phyloP scores from a whole-genome alignment of 1,140 invertebrate species.

The Andrena cerasifolii region DNA sequence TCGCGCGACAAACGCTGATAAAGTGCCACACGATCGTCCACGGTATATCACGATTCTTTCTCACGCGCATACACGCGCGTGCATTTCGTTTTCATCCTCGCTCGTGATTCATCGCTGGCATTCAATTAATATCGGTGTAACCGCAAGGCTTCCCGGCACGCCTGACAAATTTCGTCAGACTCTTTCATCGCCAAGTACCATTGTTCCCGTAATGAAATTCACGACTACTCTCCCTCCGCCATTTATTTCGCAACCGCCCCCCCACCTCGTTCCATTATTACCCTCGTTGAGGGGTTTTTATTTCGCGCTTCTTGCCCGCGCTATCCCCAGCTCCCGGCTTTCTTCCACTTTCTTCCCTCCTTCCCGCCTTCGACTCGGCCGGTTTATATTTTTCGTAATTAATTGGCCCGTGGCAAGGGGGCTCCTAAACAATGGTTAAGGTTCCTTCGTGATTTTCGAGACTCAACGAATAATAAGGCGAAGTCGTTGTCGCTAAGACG shows the following conservation, averaged over 20 bases:
- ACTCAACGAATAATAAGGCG: constrained; percentile 22
- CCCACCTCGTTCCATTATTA: constrained; percentile 36
- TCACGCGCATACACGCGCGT: too few species aligned
- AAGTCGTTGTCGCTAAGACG: neutral
- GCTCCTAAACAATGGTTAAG: constrained; percentile 32
- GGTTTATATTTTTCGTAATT: constrained; percentile 44
- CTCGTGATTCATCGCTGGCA: too few species aligned
- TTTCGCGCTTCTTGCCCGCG: constrained; percentile 22
- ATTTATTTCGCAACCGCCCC: constrained; percentile 27
- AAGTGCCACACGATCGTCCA: neutral
- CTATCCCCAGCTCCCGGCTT: constrained; percentile 1
- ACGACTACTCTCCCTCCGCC: constrained; percentile 29
- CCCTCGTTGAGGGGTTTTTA: constrained; percentile 46
- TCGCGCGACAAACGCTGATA: neutral
- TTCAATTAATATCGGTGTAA: neutral
- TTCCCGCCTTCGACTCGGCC: too few species aligned
- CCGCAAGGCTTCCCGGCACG: too few species aligned
- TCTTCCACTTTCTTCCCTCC: neutral
- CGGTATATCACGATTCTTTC: neutral
- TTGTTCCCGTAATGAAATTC: constrained; percentile 54
- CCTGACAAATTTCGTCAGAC: constrained; percentile 38
- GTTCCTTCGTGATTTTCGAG: constrained; percentile 7
- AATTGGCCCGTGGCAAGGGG: constrained; percentile 16
- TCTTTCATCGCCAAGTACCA: constrained; percentile 18
- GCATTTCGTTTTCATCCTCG: neutral